Evolutionary conservation across 2,797 vertebrate species (phyloP).

Genomic region (Apodemus agrarius): DNA sequence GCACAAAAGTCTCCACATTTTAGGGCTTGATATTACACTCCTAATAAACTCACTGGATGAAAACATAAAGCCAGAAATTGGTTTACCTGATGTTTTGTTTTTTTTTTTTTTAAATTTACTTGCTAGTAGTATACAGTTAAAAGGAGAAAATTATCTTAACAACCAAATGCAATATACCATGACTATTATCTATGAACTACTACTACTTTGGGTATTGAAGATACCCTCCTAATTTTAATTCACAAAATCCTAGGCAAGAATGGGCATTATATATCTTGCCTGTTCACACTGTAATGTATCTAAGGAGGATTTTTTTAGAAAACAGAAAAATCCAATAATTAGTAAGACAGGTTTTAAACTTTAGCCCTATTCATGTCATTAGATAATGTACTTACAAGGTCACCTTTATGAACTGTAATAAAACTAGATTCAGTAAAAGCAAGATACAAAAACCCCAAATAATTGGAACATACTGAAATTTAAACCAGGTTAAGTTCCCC

Average conservation of each 20-base stretch:
- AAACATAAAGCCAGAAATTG: conserved; percentile 41
- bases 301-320: neutral
- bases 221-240: conserved; percentile 45
- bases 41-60: conserved; percentile 7
- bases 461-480: conserved; percentile 67
- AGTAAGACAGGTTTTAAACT: conserved; percentile 34
- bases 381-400: conserved; percentile 35
- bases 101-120: conserved; percentile 21
- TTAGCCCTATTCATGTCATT: neutral
- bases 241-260: conserved; percentile 40
- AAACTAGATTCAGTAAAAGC: conserved; percentile 1
- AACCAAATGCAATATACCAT: conserved; percentile 36
- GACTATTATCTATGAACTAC: conserved; percentile 7
- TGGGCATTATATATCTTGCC: conserved; percentile 33
- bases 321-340: conserved; percentile 43
- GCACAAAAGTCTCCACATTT: conserved; percentile 40
- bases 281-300: conserved; percentile 10
- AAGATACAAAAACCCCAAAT: conserved; percentile 44
- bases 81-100: conserved; percentile 9
- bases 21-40: conserved; percentile 25
- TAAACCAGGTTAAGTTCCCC: conserved; percentile 18
- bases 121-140: conserved; percentile 25
- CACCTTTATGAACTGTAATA: conserved; percentile 32
- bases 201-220: conserved; percentile 22
- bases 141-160: conserved; percentile 43